These are phyloP conservation scores for Merops nubicus DNA, from an alignment of 2,113 vertebrate genomes.

Conservation along the genomic window DNA sequence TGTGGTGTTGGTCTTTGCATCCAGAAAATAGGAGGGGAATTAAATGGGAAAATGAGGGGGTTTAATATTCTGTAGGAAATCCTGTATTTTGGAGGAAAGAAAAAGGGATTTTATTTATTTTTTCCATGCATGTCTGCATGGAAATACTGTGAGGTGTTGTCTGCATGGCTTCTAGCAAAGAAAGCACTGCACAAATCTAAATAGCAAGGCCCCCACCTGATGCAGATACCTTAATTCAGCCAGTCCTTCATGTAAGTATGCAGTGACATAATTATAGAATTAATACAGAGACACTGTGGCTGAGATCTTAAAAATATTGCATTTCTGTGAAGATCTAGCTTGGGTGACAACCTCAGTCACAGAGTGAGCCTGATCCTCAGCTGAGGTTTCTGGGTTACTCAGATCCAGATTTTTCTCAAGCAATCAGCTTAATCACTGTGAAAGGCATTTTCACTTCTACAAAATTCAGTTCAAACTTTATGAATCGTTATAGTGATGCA, in stretches of 20 bases:
- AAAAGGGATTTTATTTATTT: too few relatives aligned
- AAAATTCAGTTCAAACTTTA: neutral
- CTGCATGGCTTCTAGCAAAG: neutral
- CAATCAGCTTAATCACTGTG: neutral
- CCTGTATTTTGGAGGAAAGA: accelerated
- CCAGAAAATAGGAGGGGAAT: neutral
- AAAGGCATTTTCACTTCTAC: neutral
- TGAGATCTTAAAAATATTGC: neutral
- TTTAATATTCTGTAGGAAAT: neutral
- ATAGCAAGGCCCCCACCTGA: too few relatives aligned
- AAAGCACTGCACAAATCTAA: neutral
- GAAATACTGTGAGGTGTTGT: neutral
- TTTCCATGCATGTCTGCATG: too few relatives aligned
- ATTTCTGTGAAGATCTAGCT: neutral
- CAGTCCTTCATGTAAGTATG: accelerated
- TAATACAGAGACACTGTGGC: neutral
- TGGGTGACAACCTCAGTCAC: neutral
- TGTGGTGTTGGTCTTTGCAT: accelerated
- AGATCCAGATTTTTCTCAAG: neutral
- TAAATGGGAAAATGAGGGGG: accelerated
- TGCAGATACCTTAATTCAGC: neutral
- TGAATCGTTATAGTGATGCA: neutral
- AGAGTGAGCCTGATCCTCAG: neutral
- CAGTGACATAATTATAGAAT: neutral
- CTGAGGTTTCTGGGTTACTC: neutral